Base-by-base conservation (phyloP, 2,797 vertebrate genomes). In the Chaenodraco wilsoni region DNA sequence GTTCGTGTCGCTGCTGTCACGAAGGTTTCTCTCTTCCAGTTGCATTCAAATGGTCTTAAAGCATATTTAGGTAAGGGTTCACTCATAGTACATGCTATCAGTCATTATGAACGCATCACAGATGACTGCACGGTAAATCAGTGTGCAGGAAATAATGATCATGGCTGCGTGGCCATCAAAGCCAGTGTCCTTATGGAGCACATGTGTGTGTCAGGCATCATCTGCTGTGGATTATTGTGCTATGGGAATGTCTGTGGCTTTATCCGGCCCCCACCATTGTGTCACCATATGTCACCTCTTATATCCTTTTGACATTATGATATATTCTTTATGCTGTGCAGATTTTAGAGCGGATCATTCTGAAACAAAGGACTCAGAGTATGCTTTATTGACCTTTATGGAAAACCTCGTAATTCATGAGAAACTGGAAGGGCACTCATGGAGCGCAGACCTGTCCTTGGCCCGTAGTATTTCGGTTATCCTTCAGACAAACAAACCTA, bases 161-260 rank as follows among this genome's bases (percentile, higher is more conserved):
- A 59, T 76, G 73, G 61, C 56, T 75, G 55, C 60, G 76, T 73
- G 73, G 70, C 74, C 84, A 87, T 92, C 84, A 90, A 88, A 92
- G 90, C 76, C 68, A 65, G 57, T 75, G 73, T 87, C 84, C 63
- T 90, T 61, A 77, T 78, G 80, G 79, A 80, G 74, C 81, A 72
- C 85, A 88, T 72, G 58, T 92, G 82, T 82, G 88, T 83, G 81
- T 88, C 87, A 89, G 82, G 69, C 74, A 66, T 84, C 89, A 88
- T 92, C 88, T 91, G 88, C 85, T 86, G 60, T 69, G 79, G 69
- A 88, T 86, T 88, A 88, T 68, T 75, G 61, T 74, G 69, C 82
- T 89, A 80, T 86, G 77, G 81, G 89, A 91, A 86, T 91, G 86
- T 91, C 84, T 89, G 78, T 49, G 78, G 52, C 50, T 81, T 81